Evolutionary conservation across 2,888 invertebrate genomes (phyloP).

Genomic region (Tetramorium bicarinatum): DNA sequence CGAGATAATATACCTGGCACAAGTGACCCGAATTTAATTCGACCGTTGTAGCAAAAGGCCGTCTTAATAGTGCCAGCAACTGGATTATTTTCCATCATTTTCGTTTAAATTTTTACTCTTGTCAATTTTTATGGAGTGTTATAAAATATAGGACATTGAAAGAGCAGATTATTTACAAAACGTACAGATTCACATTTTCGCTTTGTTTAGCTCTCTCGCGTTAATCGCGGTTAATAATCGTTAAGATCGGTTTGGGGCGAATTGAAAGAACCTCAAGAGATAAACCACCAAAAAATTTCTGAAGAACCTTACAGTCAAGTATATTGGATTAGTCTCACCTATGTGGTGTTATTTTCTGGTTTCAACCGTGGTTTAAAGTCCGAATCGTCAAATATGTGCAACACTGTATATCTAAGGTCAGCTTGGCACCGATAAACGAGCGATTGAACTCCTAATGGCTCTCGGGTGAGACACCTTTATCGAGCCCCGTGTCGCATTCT

Average conservation of each 20-base stretch:
- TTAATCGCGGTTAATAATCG: no score
- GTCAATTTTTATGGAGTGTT: neutral
- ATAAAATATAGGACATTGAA: neutral
- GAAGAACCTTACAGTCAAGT: neutral
- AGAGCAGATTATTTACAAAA: neutral
- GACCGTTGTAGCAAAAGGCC: neutral
- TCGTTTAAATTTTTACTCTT: neutral
- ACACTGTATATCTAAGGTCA: slow-evolving; percentile 71
- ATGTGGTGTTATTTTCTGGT: slow-evolving; percentile 9
- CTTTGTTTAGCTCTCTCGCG: neutral
- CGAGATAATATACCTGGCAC: slow-evolving; percentile 3
- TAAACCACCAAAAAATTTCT: neutral
- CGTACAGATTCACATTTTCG: neutral
- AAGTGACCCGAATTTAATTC: neutral
- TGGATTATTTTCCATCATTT: neutral
- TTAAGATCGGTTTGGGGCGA: neutral
- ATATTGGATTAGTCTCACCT: slow-evolving; percentile 29
- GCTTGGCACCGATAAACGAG: slow-evolving; percentile 66
- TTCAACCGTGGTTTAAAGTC: neutral
- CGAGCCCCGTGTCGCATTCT: slow-evolving; percentile 63
- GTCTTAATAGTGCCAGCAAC: neutral
- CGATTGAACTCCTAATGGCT: slow-evolving; percentile 60
- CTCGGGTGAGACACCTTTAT: slow-evolving; percentile 66
- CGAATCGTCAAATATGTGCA: slow-evolving; percentile 40
- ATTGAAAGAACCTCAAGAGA: neutral